Evolutionary conservation across 2,888 invertebrate species (phyloP), one percentile per base, ranked within the genome.

Genomic region (Eulithis prunata): DNA sequence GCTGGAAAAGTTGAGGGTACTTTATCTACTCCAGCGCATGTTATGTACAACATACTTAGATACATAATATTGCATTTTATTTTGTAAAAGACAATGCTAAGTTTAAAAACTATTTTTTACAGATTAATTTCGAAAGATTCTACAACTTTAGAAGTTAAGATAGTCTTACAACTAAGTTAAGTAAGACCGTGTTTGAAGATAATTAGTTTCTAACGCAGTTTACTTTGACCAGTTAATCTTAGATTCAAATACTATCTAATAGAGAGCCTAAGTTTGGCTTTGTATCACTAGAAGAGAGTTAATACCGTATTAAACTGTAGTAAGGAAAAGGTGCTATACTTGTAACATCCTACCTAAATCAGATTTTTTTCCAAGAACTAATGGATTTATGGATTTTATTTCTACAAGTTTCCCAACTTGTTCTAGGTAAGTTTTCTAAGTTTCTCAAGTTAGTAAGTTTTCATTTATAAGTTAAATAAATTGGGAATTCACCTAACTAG

Each of bases 101-200:
- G 8, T 13, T n/a, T 60, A 49, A 32, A n/a, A 14, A 53, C 28
- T 10, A 43, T 47, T 59, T 38, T 46, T 51, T 45, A 51, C 56
- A 52, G 14, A 67, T 63, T 53, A 57, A 32, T 41, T 54, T 14
- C 7, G 43, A 59, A 66, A 64, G 55, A 64, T 63, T 55, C 58
- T 66, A 64, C 66, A 66, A 68, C 60, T 68, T 65, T 62, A 55
- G 55, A 66, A 71, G 66, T 64, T 68, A 56, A 59, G 61, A 66
- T 63, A 64, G 36, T 55, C 66, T 59, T 62, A 65, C 55, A 59
- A 63, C 28, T 65, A 64, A 55, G 55, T 64, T 46, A 64, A 63
- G 70, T 54, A 64, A 66, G 70, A 70, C 62, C 68, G 64, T 57
- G 55, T 71, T 49, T 54, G 14, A 66, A 62, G 52, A 41, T 10